Conservation (phyloP, 2,888 invertebrate genomes). For the Parasteatoda lunata region DNA sequence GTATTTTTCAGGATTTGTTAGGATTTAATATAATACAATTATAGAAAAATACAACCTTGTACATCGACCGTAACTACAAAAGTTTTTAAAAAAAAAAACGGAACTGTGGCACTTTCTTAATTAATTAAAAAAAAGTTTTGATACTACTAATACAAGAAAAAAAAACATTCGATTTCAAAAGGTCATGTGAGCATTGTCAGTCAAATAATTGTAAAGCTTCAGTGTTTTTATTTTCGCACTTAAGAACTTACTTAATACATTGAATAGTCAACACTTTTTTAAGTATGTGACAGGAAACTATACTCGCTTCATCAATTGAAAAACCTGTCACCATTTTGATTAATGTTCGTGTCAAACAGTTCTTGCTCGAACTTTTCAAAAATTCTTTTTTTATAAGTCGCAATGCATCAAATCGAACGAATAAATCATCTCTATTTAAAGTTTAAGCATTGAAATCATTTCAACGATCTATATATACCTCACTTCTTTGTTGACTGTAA, state of each 20-base stretch:
- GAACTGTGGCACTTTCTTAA: too few species aligned
- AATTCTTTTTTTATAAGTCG: neutral
- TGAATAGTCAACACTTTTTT: neutral
- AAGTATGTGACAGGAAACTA: constrained; percentile 31
- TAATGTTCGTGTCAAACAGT: constrained; percentile 7
- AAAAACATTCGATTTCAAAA: neutral
- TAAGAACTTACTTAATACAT: neutral
- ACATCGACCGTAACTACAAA: too few species aligned
- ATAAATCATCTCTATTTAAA: neutral
- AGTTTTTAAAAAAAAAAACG: too few species aligned
- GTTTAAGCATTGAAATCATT: neutral
- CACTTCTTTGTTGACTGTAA: neutral
- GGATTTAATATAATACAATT: too few species aligned
- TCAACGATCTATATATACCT: neutral
- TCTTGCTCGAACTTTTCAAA: neutral
- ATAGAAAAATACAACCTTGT: too few species aligned
- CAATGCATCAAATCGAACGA: neutral
- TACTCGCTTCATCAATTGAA: constrained; percentile 43
- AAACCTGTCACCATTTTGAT: constrained; percentile 46
- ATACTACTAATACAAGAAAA: neutral
- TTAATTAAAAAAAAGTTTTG: neutral
- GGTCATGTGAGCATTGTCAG: neutral
- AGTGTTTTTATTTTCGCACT: neutral
- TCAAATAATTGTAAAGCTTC: neutral
- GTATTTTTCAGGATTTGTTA: too few species aligned